Percentiles rank a stretch among this genome's conserved stretches.
These are phyloP conservation scores for Intellagama lesueurii DNA, from an alignment of 2,797 vertebrate genomes.

Conservation along the genomic window DNA sequence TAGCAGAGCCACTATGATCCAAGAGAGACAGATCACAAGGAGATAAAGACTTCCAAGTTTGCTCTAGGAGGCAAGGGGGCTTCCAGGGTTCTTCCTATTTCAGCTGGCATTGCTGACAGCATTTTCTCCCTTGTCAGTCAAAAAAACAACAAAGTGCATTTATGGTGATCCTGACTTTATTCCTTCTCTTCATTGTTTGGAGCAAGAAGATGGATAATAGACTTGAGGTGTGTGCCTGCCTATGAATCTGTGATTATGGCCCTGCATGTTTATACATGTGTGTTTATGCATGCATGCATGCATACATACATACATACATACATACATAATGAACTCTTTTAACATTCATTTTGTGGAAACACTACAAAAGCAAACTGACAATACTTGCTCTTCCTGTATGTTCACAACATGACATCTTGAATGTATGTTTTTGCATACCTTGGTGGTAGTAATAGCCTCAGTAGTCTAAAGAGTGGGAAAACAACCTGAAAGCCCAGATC, in stretches of 20 bases:
- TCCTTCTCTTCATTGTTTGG: neutral
- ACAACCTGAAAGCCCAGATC: neutral
- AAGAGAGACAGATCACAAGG: neutral
- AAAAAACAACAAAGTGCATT: neutral
- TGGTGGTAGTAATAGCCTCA: neutral
- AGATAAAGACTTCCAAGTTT: neutral
- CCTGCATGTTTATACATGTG: neutral
- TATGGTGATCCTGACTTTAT: neutral
- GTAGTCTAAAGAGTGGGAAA: neutral
- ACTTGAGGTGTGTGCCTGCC: neutral
- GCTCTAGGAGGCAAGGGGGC: neutral
- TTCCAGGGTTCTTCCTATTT: neutral
- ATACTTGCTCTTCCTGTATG: constrained; percentile 23
- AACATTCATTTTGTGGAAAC: neutral
- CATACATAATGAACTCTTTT: neutral
- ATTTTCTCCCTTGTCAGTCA: neutral
- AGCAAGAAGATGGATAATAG: neutral
- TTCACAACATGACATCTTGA: constrained; percentile 15
- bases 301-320: too few species aligned
- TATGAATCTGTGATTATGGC: neutral
- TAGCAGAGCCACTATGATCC: neutral
- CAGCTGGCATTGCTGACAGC: neutral
- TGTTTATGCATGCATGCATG: too few species aligned
- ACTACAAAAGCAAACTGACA: constrained; percentile 22
- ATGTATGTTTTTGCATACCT: neutral